phyloP scores from a whole-genome alignment of 2,113 vertebrate genomes.

The Archocentrus centrarchus region DNA sequence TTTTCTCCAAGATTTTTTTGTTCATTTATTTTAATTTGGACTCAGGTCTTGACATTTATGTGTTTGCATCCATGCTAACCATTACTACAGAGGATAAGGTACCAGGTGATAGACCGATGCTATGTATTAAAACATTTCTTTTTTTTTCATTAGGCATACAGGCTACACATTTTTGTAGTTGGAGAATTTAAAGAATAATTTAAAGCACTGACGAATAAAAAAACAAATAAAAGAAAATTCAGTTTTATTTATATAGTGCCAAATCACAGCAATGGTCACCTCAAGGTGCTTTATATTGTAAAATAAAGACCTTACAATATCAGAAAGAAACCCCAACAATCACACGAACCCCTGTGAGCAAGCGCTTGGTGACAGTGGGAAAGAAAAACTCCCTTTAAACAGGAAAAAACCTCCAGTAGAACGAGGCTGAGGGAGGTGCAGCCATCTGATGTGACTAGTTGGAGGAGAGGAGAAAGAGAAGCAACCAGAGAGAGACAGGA shows the following conservation, averaged over 20 bases:
- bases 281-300: not conserved
- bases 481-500: not conserved
- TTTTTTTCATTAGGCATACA: not conserved
- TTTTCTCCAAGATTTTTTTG: not conserved
- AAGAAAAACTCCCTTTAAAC: constrained; percentile 1
- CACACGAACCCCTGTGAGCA: not conserved
- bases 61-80: not conserved
- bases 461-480: not conserved
- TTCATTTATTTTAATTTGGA: not conserved
- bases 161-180: not conserved
- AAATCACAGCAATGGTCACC: not conserved
- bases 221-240: not conserved
- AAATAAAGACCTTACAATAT: not conserved
- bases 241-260: not conserved
- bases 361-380: not conserved
- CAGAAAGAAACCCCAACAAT: not conserved
- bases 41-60: not conserved
- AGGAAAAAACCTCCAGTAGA: not conserved
- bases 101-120: not conserved
- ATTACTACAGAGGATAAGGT: too few relatives aligned
- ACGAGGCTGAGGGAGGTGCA: not conserved
- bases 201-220: not conserved
- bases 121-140: not conserved
- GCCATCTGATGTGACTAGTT: not conserved
- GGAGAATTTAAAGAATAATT: not conserved